Percentiles rank a stretch among this genome's conserved stretches.
Conservation (phyloP, 2,888 invertebrate species). For the Orchesellides sinensis region DNA sequence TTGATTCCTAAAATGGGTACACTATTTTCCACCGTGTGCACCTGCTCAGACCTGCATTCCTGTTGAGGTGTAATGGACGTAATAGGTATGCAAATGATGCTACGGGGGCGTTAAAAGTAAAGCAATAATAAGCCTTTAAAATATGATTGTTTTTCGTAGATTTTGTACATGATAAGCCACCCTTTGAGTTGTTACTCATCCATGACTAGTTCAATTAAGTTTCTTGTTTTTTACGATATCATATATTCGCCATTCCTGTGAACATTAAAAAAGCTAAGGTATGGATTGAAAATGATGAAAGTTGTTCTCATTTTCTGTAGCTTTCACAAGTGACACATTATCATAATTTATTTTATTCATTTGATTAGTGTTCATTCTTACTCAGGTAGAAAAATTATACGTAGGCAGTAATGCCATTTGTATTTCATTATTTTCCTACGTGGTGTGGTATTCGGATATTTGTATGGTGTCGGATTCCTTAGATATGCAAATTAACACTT, state of each 20-base stretch:
- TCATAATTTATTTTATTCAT: slow-evolving; percentile 55
- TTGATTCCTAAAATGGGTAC: slow-evolving; percentile 29
- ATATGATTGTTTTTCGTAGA: not conserved
- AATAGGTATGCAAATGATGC: slow-evolving; percentile 19
- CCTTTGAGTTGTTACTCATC: too few relatives aligned
- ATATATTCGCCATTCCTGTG: too few relatives aligned
- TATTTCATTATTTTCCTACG: slow-evolving; percentile 3
- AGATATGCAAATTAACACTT: slow-evolving; percentile 55
- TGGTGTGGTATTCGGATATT: slow-evolving; percentile 1
- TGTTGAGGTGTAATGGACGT: not conserved
- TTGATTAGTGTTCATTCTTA: slow-evolving; percentile 20
- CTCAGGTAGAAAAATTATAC: too few relatives aligned
- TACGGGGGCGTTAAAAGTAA: not conserved
- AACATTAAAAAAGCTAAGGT: too few relatives aligned
- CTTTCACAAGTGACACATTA: slow-evolving; percentile 35
- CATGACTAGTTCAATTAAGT: not conserved
- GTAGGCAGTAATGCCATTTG: not conserved
- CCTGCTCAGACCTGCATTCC: not conserved
- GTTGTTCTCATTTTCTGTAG: not conserved
- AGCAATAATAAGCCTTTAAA: not conserved
- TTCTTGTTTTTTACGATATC: too few relatives aligned
- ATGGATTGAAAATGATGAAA: too few relatives aligned
- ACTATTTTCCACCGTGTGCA: slow-evolving; percentile 11
- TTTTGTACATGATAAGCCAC: not conserved
- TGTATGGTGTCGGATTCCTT: slow-evolving; percentile 54